Evolutionary conservation across 92 coral and sea anemone species (phyloP).

Genomic region (Meandrina meandrites): DNA sequence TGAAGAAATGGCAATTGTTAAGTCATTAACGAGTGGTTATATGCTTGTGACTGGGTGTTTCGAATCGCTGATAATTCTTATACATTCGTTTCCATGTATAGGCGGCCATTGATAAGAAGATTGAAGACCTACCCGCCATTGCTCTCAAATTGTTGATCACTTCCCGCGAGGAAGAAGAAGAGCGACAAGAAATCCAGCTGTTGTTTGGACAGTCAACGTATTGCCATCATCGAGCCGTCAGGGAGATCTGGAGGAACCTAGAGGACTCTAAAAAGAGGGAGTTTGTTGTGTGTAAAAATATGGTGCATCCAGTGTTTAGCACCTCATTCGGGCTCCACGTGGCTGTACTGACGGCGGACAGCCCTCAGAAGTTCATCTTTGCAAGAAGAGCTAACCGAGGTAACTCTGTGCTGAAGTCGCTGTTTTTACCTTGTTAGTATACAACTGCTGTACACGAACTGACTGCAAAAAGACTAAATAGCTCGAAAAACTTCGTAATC

Average conservation of each 20-base stretch:
- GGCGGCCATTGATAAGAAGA: constrained; percentile 88
- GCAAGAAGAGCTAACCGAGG: constrained; percentile 94
- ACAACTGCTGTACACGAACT: too few relatives aligned
- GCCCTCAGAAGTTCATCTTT: constrained; percentile 88
- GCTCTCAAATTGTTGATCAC: constrained; percentile 90
- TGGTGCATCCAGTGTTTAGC: constrained; percentile 89
- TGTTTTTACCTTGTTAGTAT: too few relatives aligned
- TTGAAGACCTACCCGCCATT: constrained; percentile 89
- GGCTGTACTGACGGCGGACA: constrained; percentile 97
- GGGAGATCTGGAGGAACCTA: constrained; percentile 93
- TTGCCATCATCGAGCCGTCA: constrained; percentile 95
- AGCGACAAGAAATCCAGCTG: constrained; percentile 88
- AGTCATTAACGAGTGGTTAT: not conserved
- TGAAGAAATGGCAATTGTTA: too few relatives aligned
- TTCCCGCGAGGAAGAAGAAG: constrained; percentile 96
- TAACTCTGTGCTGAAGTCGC: not conserved
- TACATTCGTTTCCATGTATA: constrained; percentile 20
- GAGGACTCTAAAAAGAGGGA: constrained; percentile 70
- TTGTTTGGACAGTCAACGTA: constrained; percentile 87
- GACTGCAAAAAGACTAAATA: too few relatives aligned
- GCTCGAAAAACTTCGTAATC: too few relatives aligned
- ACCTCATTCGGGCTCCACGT: constrained; percentile 99
- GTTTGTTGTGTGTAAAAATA: constrained; percentile 83
- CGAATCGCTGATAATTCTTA: not conserved
- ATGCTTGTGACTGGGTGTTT: not conserved